A percentile compares a stretch with the other conserved stretches of the same genome.
Evolutionary conservation across 1,140 invertebrate species (phyloP).

Genomic region (Eciton burchellii): DNA sequence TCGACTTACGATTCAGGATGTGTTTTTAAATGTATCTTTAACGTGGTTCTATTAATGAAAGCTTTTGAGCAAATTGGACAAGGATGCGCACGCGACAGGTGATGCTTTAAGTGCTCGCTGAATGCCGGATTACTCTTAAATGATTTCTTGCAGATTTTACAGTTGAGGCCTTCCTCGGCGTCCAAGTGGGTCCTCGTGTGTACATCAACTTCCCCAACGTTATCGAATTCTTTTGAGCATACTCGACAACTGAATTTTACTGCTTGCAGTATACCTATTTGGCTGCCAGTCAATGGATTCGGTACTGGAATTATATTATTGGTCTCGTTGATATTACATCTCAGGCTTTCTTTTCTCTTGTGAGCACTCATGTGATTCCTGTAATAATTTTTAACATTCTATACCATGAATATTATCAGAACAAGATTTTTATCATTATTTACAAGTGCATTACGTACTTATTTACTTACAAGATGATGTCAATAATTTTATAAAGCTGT

Average conservation of each 20-base stretch:
- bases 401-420: no score
- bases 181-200: conserved; percentile 76
- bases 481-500: background rate
- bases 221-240: conserved; percentile 76
- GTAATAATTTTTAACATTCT: conserved; percentile 38
- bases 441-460: no score
- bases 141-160: conserved; percentile 75
- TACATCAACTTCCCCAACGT: conserved; percentile 75
- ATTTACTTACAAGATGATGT: no score
- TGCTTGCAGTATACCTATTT: conserved; percentile 72
- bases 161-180: conserved; percentile 65
- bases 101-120: conserved; percentile 74
- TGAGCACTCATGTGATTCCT: conserved; percentile 75
- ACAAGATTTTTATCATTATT: no score
- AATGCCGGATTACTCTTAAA: conserved; percentile 64
- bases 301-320: conserved; percentile 67
- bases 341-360: conserved; percentile 64
- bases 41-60: conserved; percentile 76
- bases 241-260: conserved; percentile 77
- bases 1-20: conserved; percentile 61
- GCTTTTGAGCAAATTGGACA: conserved; percentile 78
- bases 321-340: conserved; percentile 54
- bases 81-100: conserved; percentile 70
- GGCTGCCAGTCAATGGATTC: conserved; percentile 67
- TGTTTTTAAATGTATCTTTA: conserved; percentile 77